Base-by-base conservation (phyloP, 1,140 invertebrate species). In the Philopotamus ludificatus region DNA sequence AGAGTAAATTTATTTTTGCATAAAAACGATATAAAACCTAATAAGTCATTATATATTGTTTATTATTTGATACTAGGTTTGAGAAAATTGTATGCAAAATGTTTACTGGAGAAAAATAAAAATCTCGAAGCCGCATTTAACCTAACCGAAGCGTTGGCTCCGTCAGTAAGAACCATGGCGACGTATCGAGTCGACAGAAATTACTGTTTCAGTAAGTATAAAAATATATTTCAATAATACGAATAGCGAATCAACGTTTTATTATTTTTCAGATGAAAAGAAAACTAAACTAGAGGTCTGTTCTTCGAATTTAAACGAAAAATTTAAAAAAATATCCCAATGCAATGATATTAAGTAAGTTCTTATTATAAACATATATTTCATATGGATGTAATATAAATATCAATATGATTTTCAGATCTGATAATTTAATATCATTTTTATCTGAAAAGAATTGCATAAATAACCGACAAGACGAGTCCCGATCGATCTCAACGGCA, bases 91-190 rank as follows among this genome's bases (percentile, higher is more conserved):
- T 54, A 75, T 22, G 79, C 75, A 15, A 67, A 65, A 28, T 65
- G 62, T 51, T 39, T 70, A 18, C 34, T 70, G 20, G 50, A 59
- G 16, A 50, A 9, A 3, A 54, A 67, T 12, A 59, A 28, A 39
- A 9, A 65, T 3, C 51, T 55, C n/a, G 68, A 70, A 62, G 65
- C 65, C 3, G 58, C 63, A 3, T 70, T 53, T 67, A 71, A 78
- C 70, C 73, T 81, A 9, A 77, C 76, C 62, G 79, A 81, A 71
- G 68, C 79, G 16, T 72, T 77, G 3, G 76, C 75, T 9, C 73
- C 77, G 0, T 74, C 78, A 15, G 65, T 79, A 1, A 72, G 79
- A 41, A 79, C 73, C 3, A 67, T 76, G 55, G 74, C 76, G 28
- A 63, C 75, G 0, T 80, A 80, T 50, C 74, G 79, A 72, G 73